Evolutionary conservation across 2,888 invertebrate species (phyloP).

Genomic region (Cenopis cana): DNA sequence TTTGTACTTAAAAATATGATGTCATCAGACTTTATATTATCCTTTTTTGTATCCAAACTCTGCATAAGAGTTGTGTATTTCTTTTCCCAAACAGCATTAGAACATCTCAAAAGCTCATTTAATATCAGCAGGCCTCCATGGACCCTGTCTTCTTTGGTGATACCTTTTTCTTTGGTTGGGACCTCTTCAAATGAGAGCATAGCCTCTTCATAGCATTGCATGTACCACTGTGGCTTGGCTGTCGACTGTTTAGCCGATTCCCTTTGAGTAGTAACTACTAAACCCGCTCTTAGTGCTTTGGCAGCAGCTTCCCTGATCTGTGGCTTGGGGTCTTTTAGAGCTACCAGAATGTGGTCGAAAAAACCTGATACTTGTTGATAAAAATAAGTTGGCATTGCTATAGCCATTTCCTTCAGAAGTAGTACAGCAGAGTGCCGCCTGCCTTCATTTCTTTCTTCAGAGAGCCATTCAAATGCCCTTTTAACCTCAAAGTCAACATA

Average conservation of each 20-base stretch:
- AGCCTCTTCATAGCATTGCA: constrained; percentile 96
- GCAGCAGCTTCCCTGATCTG: constrained; percentile 96
- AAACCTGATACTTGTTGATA: constrained; percentile 97
- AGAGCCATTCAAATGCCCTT: constrained; percentile 97
- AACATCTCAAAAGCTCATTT: constrained; percentile 96
- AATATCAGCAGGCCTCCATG: constrained; percentile 97
- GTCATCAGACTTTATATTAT: constrained; percentile 80
- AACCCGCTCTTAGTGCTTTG: constrained; percentile 96
- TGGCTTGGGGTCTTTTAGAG: constrained; percentile 95
- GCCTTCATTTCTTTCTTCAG: constrained; percentile 95
- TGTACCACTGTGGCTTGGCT: constrained; percentile 95
- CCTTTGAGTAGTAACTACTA: constrained; percentile 97
- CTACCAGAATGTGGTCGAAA: constrained; percentile 96
- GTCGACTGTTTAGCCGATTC: constrained; percentile 97
- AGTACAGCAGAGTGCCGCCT: constrained; percentile 96
- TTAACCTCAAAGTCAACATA: constrained; percentile 99
- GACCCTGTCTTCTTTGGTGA: constrained; percentile 94
- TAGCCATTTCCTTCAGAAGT: constrained; percentile 96
- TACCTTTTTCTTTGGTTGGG: constrained; percentile 88
- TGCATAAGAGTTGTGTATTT: constrained; percentile 90
- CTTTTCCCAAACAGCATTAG: constrained; percentile 94
- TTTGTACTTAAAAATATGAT: constrained; percentile 86
- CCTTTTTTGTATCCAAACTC: constrained; percentile 79
- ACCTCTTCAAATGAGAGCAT: constrained; percentile 91
- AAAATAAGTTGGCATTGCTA: constrained; percentile 98